Conservation (phyloP, 2,888 invertebrate species). For the Deroplatys truncata region DNA sequence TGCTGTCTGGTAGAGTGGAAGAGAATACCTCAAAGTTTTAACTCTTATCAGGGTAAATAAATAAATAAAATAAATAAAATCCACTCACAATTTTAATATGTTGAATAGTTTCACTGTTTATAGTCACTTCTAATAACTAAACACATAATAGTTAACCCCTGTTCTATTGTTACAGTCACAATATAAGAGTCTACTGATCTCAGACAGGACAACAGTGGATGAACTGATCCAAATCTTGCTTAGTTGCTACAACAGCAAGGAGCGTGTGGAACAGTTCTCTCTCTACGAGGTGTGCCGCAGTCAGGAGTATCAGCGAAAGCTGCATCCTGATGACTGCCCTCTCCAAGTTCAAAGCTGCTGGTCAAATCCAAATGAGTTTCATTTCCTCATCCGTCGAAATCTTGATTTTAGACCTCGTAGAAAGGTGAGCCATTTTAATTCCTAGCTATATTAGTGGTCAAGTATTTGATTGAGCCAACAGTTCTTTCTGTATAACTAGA, state of each 20-base stretch:
- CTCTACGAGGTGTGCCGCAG: slow-evolving; percentile 77
- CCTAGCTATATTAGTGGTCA: background rate
- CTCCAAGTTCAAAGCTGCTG: slow-evolving; percentile 74
- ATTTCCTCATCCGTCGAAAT: slow-evolving; percentile 78
- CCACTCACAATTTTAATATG: no score
- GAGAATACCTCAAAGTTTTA: no score
- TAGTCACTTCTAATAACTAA: no score
- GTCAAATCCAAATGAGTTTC: slow-evolving; percentile 60
- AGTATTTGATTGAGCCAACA: background rate
- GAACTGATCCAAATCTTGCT: slow-evolving; percentile 80
- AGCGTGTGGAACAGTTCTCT: slow-evolving; percentile 81
- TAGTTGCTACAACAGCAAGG: slow-evolving; percentile 78
- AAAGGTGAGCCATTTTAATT: slow-evolving; percentile 24
- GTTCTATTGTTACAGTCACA: slow-evolving; percentile 59
- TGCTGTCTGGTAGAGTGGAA: no score
- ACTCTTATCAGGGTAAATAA: no score
- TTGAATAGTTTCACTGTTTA: no score
- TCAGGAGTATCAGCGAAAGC: slow-evolving; percentile 81
- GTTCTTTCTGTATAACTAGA: background rate
- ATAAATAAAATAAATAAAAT: no score
- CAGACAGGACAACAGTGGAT: slow-evolving; percentile 83
- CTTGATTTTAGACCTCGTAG: slow-evolving; percentile 67
- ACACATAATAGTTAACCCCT: no score
- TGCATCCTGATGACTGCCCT: slow-evolving; percentile 83
- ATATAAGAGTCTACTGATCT: slow-evolving; percentile 87